Evolutionary conservation across 2,797 vertebrate genomes (phyloP), one percentile per base, ranked within the genome.

Genomic region (Sarcoramphus papa): DNA sequence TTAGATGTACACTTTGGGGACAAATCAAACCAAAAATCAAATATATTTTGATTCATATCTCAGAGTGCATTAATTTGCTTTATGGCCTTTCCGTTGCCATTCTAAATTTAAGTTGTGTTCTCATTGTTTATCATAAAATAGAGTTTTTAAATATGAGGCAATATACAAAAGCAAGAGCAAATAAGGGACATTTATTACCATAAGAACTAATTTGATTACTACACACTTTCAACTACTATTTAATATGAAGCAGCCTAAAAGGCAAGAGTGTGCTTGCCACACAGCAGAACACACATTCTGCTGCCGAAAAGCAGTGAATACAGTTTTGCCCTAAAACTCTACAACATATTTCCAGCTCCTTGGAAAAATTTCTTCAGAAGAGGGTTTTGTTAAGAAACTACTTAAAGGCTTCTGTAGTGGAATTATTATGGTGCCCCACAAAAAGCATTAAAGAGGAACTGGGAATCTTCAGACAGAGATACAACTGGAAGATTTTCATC

Each of bases 1-100:
- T 90, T 9, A 80, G 78, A 96, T 60, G 25, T 14, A 72, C 16
- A n/a, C 67, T 95, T 20, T 47, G 40, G 64, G 92, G 73, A 91
- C 85, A 75, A 65, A 93, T 27, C 85, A 95, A 92, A 91, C 9
- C 13, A 64, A 94, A 88, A 93, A 94, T 90, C 75, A 82, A 94
- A 95, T 82, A 11, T 5, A 65, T 82, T 96, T 96, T 86, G 48
- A 76, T 91, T 93, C 51, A 27, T 64, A 63, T 62, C 50, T 72
- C 76, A n/a, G n/a, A 79, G 43, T 22, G 59, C 37, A 63, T 40
- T 89, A 22, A 83, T 76, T 84, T 94, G 68, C 77, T 87, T 92
- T 81, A 83, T 8, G 33, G 88, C 21, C 50, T 90, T 89, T 53
- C 63, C 63, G 37, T 37, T 69, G 43, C 20, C 27, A 56, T 24